These are phyloP conservation scores for Melitaea cinxia DNA, from an alignment of 1,140 invertebrate genomes.

Conservation along the genomic window DNA sequence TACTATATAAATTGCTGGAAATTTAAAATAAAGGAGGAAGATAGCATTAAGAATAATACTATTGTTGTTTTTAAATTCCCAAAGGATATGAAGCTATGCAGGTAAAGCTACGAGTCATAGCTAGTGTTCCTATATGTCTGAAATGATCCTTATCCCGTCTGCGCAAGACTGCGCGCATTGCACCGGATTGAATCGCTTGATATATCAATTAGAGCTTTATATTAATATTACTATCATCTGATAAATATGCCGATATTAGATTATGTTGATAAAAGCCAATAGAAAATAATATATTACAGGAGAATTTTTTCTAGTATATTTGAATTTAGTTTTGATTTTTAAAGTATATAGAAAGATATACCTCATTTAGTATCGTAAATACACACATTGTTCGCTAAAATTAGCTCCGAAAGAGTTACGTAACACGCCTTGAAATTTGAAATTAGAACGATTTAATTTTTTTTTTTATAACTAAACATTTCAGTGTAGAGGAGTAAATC, in stretches of 20 bases:
- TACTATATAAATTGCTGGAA: no score
- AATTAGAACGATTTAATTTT: not conserved
- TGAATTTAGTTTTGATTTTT: no score
- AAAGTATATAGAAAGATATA: no score
- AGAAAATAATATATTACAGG: not conserved
- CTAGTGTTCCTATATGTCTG: not conserved
- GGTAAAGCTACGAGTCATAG: no score
- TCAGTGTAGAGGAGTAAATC: not conserved
- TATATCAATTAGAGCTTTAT: conserved; percentile 1
- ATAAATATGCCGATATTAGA: not conserved
- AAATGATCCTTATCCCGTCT: conserved; percentile 1
- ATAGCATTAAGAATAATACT: no score
- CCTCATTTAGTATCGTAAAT: no score
- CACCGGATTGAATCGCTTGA: conserved; percentile 6
- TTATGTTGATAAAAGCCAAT: not conserved
- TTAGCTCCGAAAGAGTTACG: not conserved
- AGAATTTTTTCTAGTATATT: no score
- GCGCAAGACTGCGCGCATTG: conserved; percentile 19
- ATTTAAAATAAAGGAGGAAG: no score
- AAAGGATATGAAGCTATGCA: no score
- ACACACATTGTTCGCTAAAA: no score
- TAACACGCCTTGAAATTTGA: conserved; percentile 8
- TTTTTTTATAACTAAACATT: not conserved
- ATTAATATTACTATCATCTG: not conserved
- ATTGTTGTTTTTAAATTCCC: no score